These are phyloP conservation scores for Papilio elwesi DNA, from an alignment of 2,888 invertebrate species.

Conservation along the genomic window DNA sequence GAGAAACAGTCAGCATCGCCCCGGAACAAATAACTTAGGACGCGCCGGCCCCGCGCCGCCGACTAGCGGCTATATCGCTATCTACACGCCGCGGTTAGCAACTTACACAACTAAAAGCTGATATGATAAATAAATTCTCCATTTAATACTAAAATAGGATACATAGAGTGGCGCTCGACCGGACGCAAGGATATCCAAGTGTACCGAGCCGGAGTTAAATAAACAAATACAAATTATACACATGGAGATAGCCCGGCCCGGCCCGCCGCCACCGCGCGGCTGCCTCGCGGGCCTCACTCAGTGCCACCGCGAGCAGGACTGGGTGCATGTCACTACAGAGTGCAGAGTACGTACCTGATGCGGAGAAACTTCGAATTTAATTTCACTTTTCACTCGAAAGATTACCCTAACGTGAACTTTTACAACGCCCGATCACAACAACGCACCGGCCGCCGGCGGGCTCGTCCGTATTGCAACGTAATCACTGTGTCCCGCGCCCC, in stretches of 20 bases:
- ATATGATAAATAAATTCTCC: constrained; percentile 80
- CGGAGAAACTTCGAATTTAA: constrained; percentile 43
- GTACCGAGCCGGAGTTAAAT: constrained; percentile 47
- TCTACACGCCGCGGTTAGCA: constrained; percentile 61
- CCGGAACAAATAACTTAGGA: constrained; percentile 20
- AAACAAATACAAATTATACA: constrained; percentile 51
- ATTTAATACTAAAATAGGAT: constrained; percentile 72
- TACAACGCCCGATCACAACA: constrained; percentile 7
- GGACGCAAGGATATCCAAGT: constrained; percentile 63
- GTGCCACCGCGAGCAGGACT: no score
- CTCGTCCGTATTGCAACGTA: constrained; percentile 61
- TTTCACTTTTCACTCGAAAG: constrained; percentile 55
- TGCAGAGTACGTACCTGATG: constrained; percentile 48
- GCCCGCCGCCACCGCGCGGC: neutral
- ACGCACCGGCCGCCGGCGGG: constrained; percentile 12
- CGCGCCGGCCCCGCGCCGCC: neutral
- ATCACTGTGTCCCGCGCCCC: constrained; percentile 52
- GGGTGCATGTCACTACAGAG: neutral
- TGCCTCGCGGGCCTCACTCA: neutral
- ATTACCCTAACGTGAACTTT: constrained; percentile 12
- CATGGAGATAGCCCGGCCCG: constrained; percentile 39
- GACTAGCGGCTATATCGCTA: constrained; percentile 35
- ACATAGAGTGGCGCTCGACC: constrained; percentile 56
- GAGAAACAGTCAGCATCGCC: constrained; percentile 17
- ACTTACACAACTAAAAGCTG: constrained; percentile 71